phyloP scores from a whole-genome alignment of 2,888 invertebrate species.

The Megalurothrips usitatus region DNA sequence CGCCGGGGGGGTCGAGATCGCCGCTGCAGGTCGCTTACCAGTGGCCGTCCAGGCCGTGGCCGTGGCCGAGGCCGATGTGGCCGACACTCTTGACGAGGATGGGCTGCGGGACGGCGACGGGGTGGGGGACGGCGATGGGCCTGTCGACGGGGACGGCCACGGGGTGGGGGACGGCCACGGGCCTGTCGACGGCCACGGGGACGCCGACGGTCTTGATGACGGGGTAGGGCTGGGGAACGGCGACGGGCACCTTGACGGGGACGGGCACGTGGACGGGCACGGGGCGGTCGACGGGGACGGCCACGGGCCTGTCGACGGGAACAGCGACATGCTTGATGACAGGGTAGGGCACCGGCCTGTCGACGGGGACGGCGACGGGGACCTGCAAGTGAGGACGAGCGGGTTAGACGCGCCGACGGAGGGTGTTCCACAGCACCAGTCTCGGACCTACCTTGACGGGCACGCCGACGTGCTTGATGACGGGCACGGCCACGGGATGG shows the following conservation, averaged over 20 bases:
- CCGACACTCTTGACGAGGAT: constrained; percentile 28
- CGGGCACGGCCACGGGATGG: constrained; percentile 20
- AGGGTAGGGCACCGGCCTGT: constrained; percentile 33
- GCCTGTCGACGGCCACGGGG: constrained; percentile 48
- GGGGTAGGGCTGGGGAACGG: constrained; percentile 53
- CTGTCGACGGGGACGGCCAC: constrained; percentile 48
- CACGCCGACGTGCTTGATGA: constrained; percentile 36
- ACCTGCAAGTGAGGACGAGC: background rate
- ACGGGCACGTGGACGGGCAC: constrained; percentile 53
- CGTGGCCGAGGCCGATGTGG: constrained; percentile 6
- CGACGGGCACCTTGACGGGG: constrained; percentile 45
- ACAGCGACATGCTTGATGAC: constrained; percentile 37
- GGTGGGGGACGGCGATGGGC: constrained; percentile 49
- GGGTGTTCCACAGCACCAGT: background rate
- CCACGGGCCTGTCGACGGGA: constrained; percentile 39
- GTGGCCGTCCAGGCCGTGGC: background rate
- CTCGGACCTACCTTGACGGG: constrained; percentile 36
- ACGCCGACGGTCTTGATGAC: constrained; percentile 54
- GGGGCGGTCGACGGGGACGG: constrained; percentile 38
- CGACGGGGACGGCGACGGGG: constrained; percentile 10
- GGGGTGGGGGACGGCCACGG: constrained; percentile 48
- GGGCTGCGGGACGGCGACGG: constrained; percentile 32
- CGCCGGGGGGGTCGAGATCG: background rate
- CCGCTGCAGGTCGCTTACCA: background rate
- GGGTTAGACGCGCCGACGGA: background rate